Base-by-base conservation (phyloP, 2,888 invertebrate genomes). In the Melieria omissa region DNA sequence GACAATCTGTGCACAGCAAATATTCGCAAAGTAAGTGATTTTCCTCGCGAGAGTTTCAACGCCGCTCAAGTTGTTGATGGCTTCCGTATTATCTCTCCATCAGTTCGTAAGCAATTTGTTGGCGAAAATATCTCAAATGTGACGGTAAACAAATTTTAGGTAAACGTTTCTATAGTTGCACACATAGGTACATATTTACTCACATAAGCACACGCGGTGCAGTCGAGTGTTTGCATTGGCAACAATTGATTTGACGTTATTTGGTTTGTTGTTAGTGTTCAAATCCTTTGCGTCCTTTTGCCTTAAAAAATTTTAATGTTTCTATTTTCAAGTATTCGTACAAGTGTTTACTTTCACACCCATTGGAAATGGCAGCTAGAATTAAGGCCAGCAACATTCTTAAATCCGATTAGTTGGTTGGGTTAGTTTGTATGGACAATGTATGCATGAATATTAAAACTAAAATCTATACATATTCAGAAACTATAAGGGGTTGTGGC, bases 161-260 rank as follows among this genome's bases (percentile, higher is more conserved):
- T 65, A 71, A 71, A 60, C 60, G 65, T 47, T 65, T 29, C 29
- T 29, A 29, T 29, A 65, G 16, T 65, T 65, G 46, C 29, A 45
- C 41, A 16, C 14, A 16, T 41, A 49, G 12, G 46, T 55, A 7
- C 16, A 57, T 55, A 45, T 61, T 45, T 45, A 12, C 14, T 14
- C 2, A 58, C 12, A 58, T 9, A 58, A 7, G 29, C 42, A 1
- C 58, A 41, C 5, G 42, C n/a, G 1, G 12, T 10, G 8, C 42
- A 58, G 4, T 5, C n/a, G 41, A 5, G 10, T 58, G n/a, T 41
- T 29, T 58, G 42, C 42, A 5, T 67, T 67, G 67, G 44, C 60
- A 67, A 67, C 67, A 67, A 67, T 67, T 61, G 67, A 67, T 67
- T 67, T 67, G 60, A 60, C 61, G 42, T 67, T 67, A 67, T 67